These are phyloP conservation scores for Dysmachus trigonus DNA, from an alignment of 2,888 invertebrate species.

Conservation along the genomic window DNA sequence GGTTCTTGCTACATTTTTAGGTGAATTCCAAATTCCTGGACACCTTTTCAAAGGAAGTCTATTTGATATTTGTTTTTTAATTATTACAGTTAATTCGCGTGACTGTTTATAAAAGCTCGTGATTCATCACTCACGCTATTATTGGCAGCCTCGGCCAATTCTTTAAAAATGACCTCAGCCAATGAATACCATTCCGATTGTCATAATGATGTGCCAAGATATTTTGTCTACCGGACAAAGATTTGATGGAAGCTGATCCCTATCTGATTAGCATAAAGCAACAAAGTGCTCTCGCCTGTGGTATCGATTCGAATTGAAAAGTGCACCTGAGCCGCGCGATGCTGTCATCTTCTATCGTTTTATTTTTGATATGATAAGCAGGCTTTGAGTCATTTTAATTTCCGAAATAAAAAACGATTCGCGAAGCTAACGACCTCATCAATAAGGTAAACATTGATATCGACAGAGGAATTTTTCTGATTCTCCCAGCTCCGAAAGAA, in stretches of 20 bases:
- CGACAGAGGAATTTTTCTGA: neutral
- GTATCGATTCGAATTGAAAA: neutral
- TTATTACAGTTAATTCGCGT: neutral
- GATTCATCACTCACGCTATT: neutral
- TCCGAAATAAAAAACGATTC: neutral
- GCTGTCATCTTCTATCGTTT: neutral
- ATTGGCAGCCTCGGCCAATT: neutral
- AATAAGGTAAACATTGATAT: neutral
- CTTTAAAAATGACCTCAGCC: neutral
- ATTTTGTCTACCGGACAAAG: neutral
- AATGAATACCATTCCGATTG: neutral
- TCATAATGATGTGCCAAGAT: neutral
- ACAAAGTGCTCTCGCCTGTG: neutral
- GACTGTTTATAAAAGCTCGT: neutral
- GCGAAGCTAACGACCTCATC: neutral
- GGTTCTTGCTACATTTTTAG: neutral
- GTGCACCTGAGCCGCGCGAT: neutral
- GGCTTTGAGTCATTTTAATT: neutral
- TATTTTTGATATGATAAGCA: neutral
- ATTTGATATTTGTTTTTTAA: neutral
- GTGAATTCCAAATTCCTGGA: neutral
- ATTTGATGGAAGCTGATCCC: neutral
- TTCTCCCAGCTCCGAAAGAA: neutral
- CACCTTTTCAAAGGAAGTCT: neutral
- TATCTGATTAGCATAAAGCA: neutral